Evolutionary conservation across 2,888 invertebrate genomes (phyloP).

Genomic region (Heteromyza rotundicornis): DNA sequence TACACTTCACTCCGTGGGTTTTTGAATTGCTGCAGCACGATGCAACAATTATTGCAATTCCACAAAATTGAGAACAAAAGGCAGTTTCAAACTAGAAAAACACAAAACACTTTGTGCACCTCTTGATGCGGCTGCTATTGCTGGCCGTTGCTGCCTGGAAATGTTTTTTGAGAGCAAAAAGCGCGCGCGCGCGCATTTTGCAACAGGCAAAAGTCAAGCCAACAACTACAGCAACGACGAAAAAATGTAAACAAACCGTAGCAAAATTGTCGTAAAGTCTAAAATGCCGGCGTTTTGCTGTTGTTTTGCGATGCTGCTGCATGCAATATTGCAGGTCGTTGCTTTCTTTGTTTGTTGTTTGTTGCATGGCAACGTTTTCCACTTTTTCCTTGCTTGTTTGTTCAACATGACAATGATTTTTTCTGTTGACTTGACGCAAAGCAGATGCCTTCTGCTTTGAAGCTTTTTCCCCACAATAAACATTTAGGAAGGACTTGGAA

Average conservation of each 20-base stretch:
- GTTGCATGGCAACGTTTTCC: slow-evolving; percentile 39
- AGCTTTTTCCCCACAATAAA: too few relatives aligned
- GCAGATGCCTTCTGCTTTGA: too few relatives aligned
- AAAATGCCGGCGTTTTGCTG: slow-evolving; percentile 11
- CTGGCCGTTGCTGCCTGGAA: too few relatives aligned
- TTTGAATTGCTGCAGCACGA: slow-evolving; percentile 21
- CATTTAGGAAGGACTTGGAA: too few relatives aligned
- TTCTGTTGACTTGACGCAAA: neutral
- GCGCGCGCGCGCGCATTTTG: neutral
- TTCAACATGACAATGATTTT: slow-evolving; percentile 13
- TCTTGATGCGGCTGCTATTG: too few relatives aligned
- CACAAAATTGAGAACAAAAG: slow-evolving; percentile 13
- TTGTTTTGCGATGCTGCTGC: slow-evolving; percentile 5
- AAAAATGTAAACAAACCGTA: slow-evolving; percentile 30
- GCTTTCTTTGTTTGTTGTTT: neutral
- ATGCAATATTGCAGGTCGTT: slow-evolving; percentile 30
- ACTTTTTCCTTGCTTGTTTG: neutral
- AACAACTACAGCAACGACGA: slow-evolving; percentile 3
- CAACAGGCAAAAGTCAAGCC: too few relatives aligned
- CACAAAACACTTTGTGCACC: slow-evolving; percentile 10
- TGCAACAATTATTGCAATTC: slow-evolving; percentile 30
- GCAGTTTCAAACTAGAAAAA: neutral
- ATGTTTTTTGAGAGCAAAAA: neutral
- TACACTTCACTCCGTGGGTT: neutral
- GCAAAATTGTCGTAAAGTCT: neutral